phyloP scores from a whole-genome alignment of 2,797 vertebrate genomes.

The Choloepus didactylus region DNA sequence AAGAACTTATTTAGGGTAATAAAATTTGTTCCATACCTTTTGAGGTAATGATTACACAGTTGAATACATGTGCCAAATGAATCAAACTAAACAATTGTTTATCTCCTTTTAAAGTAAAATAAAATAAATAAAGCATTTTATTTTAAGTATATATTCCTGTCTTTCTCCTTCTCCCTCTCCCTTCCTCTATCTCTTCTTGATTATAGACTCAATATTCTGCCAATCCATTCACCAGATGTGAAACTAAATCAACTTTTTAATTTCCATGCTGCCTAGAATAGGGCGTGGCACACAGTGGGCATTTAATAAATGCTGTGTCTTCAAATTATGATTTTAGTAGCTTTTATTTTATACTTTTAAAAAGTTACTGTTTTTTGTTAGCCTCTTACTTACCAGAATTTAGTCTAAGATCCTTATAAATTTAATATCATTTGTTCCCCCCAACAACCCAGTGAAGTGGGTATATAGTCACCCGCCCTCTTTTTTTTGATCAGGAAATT shows the following conservation, averaged over 20 bases:
- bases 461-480: not conserved
- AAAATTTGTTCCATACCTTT: not conserved
- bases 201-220: not conserved
- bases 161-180: not conserved
- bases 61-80: not conserved
- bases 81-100: not conserved
- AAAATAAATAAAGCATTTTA: not conserved
- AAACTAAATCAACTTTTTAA: constrained; percentile 42
- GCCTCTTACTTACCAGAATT: not conserved
- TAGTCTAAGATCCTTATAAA: constrained; percentile 29
- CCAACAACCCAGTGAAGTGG: not conserved
- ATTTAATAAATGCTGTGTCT: not conserved
- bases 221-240: not conserved
- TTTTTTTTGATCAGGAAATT: constrained; percentile 52
- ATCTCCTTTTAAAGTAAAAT: too few species aligned
- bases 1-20: not conserved
- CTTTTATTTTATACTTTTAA: not conserved
- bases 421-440: not conserved
- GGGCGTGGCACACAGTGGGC: not conserved
- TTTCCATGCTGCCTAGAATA: not conserved
- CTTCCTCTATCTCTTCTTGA: not conserved
- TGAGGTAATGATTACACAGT: not conserved
- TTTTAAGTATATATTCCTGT: not conserved
- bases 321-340: constrained; percentile 9
- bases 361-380: not conserved